These are phyloP conservation scores for Pangasianodon hypophthalmus DNA, from an alignment of 2,113 vertebrate genomes.

Conservation along the genomic window DNA sequence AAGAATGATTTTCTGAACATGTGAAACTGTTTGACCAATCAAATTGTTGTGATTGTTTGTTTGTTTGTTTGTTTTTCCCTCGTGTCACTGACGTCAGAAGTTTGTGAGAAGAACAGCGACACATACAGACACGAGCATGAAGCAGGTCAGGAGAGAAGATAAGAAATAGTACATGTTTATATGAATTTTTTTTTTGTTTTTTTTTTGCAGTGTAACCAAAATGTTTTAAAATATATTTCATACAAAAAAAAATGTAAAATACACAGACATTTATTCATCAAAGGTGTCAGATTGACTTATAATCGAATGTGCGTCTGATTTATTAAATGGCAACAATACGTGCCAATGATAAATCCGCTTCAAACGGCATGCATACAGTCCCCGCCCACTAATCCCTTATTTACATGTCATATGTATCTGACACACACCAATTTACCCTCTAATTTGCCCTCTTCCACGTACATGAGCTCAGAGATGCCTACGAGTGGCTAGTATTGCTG, in stretches of 20 bases:
- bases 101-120: too few relatives aligned
- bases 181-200: neutral
- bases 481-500: neutral
- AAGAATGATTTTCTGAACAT: too few relatives aligned
- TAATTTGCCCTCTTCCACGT: too few relatives aligned
- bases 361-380: neutral
- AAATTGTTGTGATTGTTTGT: neutral
- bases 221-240: neutral
- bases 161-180: neutral
- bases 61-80: neutral
- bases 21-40: too few relatives aligned
- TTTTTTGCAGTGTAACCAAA: too few relatives aligned
- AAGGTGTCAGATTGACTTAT: neutral
- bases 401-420: neutral
- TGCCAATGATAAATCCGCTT: neutral
- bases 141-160: too few relatives aligned
- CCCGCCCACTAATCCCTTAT: neutral
- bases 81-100: neutral
- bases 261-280: too few relatives aligned
- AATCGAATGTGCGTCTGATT: neutral
- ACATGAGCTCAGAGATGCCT: neutral
- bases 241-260: too few relatives aligned
- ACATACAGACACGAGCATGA: too few relatives aligned
- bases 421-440: too few relatives aligned
- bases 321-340: neutral